A percentile compares a stretch with the other conserved stretches of the same genome.
Evolutionary conservation across 1,140 invertebrate species (phyloP).

Genomic region (Anastrepha ludens): DNA sequence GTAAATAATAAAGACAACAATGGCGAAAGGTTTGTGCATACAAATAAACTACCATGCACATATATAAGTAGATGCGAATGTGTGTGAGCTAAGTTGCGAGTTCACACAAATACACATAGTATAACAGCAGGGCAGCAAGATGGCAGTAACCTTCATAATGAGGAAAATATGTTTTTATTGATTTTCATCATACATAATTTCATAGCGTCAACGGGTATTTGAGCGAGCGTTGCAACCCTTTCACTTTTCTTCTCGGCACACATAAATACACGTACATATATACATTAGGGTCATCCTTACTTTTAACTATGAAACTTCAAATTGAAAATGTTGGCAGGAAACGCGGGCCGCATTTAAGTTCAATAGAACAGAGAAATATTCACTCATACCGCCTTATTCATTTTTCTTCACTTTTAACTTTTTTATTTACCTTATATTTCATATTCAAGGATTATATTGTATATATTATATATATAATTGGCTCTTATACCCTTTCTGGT

Average conservation of each 20-base stretch:
- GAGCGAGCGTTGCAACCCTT: constrained; percentile 50
- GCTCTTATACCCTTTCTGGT: too few relatives aligned
- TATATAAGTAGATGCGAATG: background rate
- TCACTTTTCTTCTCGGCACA: constrained; percentile 29
- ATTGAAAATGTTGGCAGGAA: background rate
- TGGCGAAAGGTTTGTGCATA: background rate
- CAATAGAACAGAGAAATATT: too few relatives aligned
- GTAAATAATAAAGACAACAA: background rate
- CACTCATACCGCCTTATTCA: too few relatives aligned
- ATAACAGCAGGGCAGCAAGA: background rate
- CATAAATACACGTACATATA: background rate
- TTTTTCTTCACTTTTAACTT: too few relatives aligned
- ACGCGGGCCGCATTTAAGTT: too few relatives aligned
- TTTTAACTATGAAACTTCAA: background rate
- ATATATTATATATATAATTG: too few relatives aligned
- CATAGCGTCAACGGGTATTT: constrained; percentile 23
- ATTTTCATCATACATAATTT: constrained; percentile 50
- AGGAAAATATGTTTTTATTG: constrained; percentile 55
- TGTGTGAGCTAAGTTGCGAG: background rate
- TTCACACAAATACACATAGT: background rate
- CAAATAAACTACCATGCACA: background rate
- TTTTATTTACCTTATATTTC: too few relatives aligned
- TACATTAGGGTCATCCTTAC: background rate
- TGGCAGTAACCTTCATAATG: constrained; percentile 42
- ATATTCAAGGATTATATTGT: too few relatives aligned